phyloP scores from a whole-genome alignment of 2,797 vertebrate species.

The Agapornis canus region DNA sequence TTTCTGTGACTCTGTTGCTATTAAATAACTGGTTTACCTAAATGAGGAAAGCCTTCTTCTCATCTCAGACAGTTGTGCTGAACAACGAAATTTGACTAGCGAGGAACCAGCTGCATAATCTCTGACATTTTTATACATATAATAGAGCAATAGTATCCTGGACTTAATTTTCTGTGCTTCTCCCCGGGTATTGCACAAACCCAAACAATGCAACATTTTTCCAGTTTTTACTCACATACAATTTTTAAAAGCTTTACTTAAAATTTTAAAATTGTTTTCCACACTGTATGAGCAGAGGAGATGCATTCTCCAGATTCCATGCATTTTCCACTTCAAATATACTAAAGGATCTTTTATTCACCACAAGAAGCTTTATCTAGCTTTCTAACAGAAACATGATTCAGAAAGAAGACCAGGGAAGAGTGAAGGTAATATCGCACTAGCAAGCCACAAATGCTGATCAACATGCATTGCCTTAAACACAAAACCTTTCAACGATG shows the following conservation, averaged over 20 bases:
- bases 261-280: neutral
- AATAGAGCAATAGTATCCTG: neutral
- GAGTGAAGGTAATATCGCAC: neutral
- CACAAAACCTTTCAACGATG: neutral
- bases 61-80: neutral
- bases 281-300: neutral
- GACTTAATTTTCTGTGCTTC: neutral
- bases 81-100: neutral
- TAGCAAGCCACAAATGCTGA: neutral
- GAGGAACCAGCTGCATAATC: neutral
- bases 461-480: neutral
- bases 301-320: neutral
- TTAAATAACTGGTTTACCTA: neutral
- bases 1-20: neutral
- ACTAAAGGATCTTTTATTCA: neutral
- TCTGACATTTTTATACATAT: neutral
- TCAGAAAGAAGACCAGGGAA: neutral
- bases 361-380: neutral
- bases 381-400: neutral
- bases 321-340: neutral
- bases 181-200: neutral
- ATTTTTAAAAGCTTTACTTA: neutral
- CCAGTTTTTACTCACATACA: neutral
- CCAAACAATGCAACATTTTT: neutral
- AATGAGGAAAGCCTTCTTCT: neutral